Base-by-base conservation (phyloP, 37 sponge, comb jelly and placozoan species). In the Ianthella basta region DNA sequence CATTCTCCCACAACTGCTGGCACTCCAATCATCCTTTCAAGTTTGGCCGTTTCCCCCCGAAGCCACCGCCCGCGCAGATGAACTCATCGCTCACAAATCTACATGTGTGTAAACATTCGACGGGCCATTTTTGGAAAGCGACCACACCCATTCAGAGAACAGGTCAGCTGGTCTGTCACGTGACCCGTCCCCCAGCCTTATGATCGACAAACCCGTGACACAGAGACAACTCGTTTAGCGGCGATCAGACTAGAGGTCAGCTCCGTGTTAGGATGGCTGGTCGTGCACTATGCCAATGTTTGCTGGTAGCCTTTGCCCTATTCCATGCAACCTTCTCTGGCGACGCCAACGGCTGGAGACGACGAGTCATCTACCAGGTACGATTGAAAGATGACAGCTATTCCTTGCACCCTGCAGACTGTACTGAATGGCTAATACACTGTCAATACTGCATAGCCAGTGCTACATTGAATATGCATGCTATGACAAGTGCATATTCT, bases 311-410 rank as follows among this genome's bases (percentile, higher is more conserved):
- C 50, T 4, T 80, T 14, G 19, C 35, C 0, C 8, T 15, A 4
- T 21, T 68, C 23, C n/a, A 1, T 8, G 10, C 84, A 0, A 80
- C 57, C 14, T 37, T 55, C 0, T 87, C 78, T 15, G 83, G 65
- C 32, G 60, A 88, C 13, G 72, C 88, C 21, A 82, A 85, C 38
- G 91, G 90, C 27, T 93, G 94, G 94, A 93, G 89, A 41, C 87
- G 88, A 40, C 70, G 94, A 37, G 82, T 93, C 63, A 90, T 93
- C 27, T 93, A 93, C 41, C 94, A 91, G 85, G 91, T 91, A 70
- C 54, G 35, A 30, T 32, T 13, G 12, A 24, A 18, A 20, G 30
- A 44, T 80, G 20, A 15, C 55, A 30, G 14, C 27, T 57, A 15
- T 57, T 57, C 18, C 59, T 57, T 57, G 18, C 59, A 15, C 59